Evolutionary conservation across 2,888 invertebrate species (phyloP).

Genomic region (Panzeria rudis): DNA sequence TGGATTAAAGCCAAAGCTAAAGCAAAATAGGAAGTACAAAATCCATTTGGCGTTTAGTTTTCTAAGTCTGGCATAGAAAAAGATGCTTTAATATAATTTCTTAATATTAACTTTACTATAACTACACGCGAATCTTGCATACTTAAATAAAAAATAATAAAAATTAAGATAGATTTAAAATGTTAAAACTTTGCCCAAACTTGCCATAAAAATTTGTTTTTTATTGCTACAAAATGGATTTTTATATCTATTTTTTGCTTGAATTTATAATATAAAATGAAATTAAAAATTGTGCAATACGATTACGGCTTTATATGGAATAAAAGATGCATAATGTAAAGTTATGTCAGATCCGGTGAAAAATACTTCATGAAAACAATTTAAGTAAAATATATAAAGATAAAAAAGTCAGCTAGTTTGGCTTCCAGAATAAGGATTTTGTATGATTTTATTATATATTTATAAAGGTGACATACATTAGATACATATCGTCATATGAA

Average conservation of each 20-base stretch:
- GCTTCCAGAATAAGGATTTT: too few relatives aligned
- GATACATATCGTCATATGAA: too few relatives aligned
- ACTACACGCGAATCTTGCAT: neutral
- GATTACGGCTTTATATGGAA: conserved; percentile 1
- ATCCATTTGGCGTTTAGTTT: conserved; percentile 65
- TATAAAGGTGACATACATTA: too few relatives aligned
- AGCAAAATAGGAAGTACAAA: conserved; percentile 67
- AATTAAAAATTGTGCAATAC: conserved; percentile 65
- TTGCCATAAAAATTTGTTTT: conserved; percentile 72
- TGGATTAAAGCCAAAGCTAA: conserved; percentile 71
- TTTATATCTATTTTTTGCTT: conserved; percentile 20
- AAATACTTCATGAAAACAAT: too few relatives aligned
- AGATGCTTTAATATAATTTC: conserved; percentile 45
- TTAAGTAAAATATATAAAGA: too few relatives aligned
- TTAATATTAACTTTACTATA: conserved; percentile 12
- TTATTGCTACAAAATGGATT: conserved; percentile 53
- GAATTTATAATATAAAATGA: conserved; percentile 68
- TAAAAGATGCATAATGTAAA: conserved; percentile 31
- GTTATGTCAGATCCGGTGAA: conserved; percentile 18
- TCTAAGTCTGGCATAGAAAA: conserved; percentile 37
- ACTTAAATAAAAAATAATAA: conserved; percentile 31
- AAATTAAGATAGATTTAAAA: conserved; percentile 68
- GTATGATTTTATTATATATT: too few relatives aligned
- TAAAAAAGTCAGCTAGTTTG: too few relatives aligned
- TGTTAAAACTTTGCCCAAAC: conserved; percentile 71